phyloP scores from a whole-genome alignment of 2,113 vertebrate species.

The Ariopsis seemanni region DNA sequence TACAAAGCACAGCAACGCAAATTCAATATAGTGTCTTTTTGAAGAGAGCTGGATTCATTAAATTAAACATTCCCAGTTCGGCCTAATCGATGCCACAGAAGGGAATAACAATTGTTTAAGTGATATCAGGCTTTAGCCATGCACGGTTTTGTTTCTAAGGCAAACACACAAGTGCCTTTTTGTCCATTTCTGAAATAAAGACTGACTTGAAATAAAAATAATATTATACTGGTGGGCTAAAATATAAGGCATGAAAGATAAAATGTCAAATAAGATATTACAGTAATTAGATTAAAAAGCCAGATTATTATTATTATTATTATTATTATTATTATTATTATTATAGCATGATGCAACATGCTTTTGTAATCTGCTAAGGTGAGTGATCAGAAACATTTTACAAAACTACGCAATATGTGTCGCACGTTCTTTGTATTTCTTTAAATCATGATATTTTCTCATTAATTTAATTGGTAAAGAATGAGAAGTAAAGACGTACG shows the following conservation, averaged over 20 bases:
- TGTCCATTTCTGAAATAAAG: background rate
- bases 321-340: background rate
- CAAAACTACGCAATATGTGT: background rate
- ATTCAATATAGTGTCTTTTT: background rate
- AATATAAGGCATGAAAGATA: background rate
- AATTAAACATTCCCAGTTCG: background rate
- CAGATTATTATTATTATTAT: background rate
- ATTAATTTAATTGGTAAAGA: no score
- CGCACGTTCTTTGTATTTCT: background rate
- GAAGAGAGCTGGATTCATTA: background rate
- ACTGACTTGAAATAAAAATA: background rate
- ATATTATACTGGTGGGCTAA: background rate
- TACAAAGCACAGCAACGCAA: background rate
- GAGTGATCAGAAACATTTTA: background rate
- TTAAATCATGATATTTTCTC: background rate
- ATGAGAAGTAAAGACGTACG: background rate
- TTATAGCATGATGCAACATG: background rate
- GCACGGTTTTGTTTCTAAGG: background rate
- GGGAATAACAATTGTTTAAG: background rate
- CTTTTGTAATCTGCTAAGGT: background rate
- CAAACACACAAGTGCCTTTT: background rate
- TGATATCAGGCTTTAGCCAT: background rate
- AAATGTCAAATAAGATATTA: background rate
- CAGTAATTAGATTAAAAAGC: background rate
- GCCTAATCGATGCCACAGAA: background rate